Conservation (phyloP, 2,888 invertebrate species). For the Plusia festucae region DNA sequence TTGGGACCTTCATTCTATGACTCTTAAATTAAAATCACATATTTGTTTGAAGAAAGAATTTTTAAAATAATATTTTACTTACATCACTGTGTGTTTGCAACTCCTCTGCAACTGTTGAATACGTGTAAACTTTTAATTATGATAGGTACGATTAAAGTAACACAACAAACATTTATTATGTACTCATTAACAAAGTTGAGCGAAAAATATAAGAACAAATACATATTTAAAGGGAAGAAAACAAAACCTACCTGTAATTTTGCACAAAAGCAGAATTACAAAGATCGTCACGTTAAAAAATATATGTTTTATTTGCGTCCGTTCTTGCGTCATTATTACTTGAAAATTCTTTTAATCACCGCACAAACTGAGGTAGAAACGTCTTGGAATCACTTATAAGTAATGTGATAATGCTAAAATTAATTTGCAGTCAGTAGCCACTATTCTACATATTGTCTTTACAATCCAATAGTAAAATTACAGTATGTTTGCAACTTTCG, state of each 20-base stretch:
- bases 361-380: neutral
- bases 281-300: conserved; percentile 9
- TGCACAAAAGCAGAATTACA: conserved; percentile 20
- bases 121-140: neutral
- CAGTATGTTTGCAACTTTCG: conserved; percentile 24
- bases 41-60: too few relatives aligned
- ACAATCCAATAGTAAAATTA: conserved; percentile 11
- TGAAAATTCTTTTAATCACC: conserved; percentile 22
- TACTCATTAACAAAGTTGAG: neutral
- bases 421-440: neutral
- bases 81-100: conserved; percentile 1
- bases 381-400: conserved; percentile 1
- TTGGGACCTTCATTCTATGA: too few relatives aligned
- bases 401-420: neutral
- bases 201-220: neutral
- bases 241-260: conserved; percentile 30
- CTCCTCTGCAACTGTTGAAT: conserved; percentile 30
- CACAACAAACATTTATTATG: neutral
- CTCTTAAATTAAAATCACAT: too few relatives aligned
- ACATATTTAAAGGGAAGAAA: neutral
- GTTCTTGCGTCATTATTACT: conserved; percentile 17
- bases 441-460: neutral
- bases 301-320: conserved; percentile 3
- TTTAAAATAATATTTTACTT: conserved; percentile 19
- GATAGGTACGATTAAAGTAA: neutral